These are phyloP conservation scores for Drosophila imparisetae DNA, from an alignment of 2,888 invertebrate species.

Conservation along the genomic window DNA sequence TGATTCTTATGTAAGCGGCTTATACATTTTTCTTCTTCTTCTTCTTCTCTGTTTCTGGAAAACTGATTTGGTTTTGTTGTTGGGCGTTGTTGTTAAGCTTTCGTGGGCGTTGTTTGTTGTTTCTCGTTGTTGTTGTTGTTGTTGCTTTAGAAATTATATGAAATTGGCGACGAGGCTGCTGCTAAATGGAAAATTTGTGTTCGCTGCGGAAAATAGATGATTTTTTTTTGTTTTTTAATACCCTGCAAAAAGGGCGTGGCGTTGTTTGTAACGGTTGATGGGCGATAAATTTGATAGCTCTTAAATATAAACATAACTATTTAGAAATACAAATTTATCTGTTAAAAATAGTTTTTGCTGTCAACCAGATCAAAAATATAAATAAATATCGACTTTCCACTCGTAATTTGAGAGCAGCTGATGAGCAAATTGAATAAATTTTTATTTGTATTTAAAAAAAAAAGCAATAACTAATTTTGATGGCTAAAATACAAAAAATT, in stretches of 20 bases:
- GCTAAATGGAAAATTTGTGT: constrained; percentile 58
- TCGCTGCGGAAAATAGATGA: constrained; percentile 21
- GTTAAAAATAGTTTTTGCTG: neutral
- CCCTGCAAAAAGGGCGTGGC: no score
- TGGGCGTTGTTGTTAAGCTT: constrained; percentile 54
- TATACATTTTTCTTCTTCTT: constrained; percentile 31
- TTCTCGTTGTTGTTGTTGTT: constrained; percentile 8
- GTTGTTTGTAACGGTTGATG: neutral
- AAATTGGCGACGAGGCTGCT: constrained; percentile 37
- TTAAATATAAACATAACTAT: no score
- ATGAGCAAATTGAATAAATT: neutral
- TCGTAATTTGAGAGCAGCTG: neutral
- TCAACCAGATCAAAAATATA: neutral
- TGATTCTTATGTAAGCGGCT: constrained; percentile 73
- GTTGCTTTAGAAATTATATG: constrained; percentile 41
- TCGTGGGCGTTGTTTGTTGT: constrained; percentile 42
- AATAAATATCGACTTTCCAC: neutral
- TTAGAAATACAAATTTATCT: neutral
- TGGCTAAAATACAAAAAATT: neutral
- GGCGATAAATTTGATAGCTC: neutral
- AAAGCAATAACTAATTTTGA: neutral
- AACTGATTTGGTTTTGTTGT: constrained; percentile 52
- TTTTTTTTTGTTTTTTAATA: neutral
- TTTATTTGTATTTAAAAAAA: neutral
- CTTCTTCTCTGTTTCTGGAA: constrained; percentile 8